Conservation (phyloP, 2,888 invertebrate species). For the Stenchaetothrips biformis region DNA sequence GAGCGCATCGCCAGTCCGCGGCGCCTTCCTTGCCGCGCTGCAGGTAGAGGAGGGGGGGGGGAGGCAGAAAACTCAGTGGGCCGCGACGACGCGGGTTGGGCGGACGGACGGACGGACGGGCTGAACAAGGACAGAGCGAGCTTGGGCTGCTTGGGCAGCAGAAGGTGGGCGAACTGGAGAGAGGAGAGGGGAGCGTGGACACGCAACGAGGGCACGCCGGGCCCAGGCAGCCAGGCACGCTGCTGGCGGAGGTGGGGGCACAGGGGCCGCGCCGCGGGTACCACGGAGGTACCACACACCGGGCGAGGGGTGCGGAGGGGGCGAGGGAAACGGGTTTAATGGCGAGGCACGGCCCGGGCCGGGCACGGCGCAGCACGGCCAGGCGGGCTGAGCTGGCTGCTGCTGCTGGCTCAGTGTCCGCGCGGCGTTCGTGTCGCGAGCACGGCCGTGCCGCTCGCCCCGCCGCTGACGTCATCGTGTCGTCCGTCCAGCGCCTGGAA, state of each 20-base stretch:
- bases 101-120: neutral
- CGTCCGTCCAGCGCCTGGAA: neutral
- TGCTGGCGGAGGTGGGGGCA: neutral
- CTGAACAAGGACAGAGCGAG: neutral
- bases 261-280: slow-evolving; percentile 26
- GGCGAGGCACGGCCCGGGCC: slow-evolving; percentile 5
- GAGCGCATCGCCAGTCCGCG: neutral
- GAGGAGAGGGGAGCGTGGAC: slow-evolving; percentile 26
- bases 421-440: neutral
- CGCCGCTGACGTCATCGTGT: neutral
- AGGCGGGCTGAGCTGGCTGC: neutral
- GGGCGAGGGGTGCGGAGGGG: neutral
- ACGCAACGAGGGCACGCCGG: slow-evolving; percentile 19
- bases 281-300: slow-evolving; percentile 10
- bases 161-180: neutral
- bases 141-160: too few relatives aligned
- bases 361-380: neutral
- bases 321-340: neutral
- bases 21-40: neutral
- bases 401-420: neutral
- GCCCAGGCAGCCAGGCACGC: neutral
- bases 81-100: neutral
- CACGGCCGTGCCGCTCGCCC: neutral
- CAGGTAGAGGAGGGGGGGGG: neutral
- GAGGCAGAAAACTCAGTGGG: neutral